These are phyloP conservation scores for Limnephilus marmoratus DNA, from an alignment of 2,888 invertebrate genomes.

Conservation along the genomic window DNA sequence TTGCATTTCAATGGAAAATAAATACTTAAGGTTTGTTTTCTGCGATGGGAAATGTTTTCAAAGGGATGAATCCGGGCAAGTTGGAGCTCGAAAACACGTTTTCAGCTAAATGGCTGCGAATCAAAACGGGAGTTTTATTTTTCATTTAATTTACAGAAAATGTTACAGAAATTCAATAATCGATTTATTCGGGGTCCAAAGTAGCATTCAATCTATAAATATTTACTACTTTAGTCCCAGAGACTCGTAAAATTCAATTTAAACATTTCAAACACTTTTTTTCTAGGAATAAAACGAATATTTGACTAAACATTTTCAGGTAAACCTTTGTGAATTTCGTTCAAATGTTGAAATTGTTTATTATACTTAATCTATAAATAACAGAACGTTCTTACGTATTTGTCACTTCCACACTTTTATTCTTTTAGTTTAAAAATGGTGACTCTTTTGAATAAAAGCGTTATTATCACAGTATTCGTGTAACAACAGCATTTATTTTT, in stretches of 20 bases:
- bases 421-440: too few relatives aligned
- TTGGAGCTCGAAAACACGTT: slow-evolving; percentile 10
- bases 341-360: too few relatives aligned
- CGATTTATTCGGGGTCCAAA: not conserved
- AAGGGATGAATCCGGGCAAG: slow-evolving; percentile 15
- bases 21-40: slow-evolving; percentile 46
- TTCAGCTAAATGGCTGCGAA: slow-evolving; percentile 11
- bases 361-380: too few relatives aligned
- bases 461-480: too few relatives aligned
- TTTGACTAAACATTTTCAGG: not conserved
- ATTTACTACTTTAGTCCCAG: too few relatives aligned
- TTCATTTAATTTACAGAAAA: not conserved
- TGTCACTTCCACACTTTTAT: too few relatives aligned
- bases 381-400: too few relatives aligned
- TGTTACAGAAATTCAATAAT: not conserved
- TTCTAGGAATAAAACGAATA: not conserved
- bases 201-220: not conserved
- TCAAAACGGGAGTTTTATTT: not conserved
- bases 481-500: too few relatives aligned
- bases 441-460: too few relatives aligned
- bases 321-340: too few relatives aligned
- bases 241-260: not conserved
- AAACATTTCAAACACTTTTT: not conserved
- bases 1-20: slow-evolving; percentile 51
- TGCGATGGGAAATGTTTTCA: slow-evolving; percentile 27